Conservation (phyloP, 2,113 vertebrate species). For the Formicarius rufipectus region DNA sequence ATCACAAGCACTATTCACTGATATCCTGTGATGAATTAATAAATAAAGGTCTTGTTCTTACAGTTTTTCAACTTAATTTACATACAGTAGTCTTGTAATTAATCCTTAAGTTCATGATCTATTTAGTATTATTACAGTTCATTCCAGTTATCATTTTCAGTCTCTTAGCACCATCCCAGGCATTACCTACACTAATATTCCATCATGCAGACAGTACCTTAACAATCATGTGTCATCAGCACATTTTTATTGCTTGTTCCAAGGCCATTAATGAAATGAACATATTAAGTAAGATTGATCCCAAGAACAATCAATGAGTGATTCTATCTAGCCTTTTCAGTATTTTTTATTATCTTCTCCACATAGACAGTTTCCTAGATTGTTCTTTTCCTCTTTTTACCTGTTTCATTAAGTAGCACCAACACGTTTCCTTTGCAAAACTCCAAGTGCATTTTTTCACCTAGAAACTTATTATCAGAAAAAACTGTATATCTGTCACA, state of each 20-base stretch:
- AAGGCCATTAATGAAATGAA: conserved; percentile 37
- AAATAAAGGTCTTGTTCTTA: not conserved
- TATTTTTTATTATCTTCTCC: not conserved
- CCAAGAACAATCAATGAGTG: not conserved
- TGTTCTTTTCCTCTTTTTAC: not conserved
- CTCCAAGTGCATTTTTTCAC: not conserved
- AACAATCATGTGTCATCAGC: not conserved
- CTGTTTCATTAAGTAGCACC: not conserved
- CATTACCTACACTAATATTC: not conserved
- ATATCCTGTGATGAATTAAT: not conserved
- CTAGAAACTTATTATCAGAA: not conserved
- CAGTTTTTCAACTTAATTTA: not conserved
- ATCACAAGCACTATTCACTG: not conserved
- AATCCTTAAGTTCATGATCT: not conserved
- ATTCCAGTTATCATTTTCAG: not conserved
- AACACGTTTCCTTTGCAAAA: not conserved
- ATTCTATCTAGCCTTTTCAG: not conserved
- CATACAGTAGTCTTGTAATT: not conserved
- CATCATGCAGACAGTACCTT: not conserved
- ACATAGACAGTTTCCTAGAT: not conserved
- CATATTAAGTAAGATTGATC: conserved; percentile 18
- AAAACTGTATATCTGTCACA: not conserved
- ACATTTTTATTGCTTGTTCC: conserved; percentile 24
- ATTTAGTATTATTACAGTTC: not conserved
- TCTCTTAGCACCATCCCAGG: not conserved